phyloP scores from a whole-genome alignment of 2,797 vertebrate species.

The Coilia nasus region DNA sequence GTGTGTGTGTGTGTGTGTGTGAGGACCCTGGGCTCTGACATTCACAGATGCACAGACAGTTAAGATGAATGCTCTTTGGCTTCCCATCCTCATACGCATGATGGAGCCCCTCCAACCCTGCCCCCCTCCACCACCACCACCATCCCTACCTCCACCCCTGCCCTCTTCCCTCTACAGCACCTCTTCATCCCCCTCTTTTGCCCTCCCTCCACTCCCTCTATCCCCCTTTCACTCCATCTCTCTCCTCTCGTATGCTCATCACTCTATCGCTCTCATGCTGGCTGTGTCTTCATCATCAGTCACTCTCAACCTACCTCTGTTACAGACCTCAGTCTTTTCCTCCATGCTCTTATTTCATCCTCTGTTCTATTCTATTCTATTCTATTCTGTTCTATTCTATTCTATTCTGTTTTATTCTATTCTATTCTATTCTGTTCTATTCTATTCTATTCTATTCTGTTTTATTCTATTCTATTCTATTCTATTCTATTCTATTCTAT shows the following conservation, averaged over 20 bases:
- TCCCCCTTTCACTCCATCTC: neutral
- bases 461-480: too few species aligned
- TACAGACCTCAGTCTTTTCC: neutral
- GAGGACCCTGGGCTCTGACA: conserved; percentile 20
- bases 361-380: neutral
- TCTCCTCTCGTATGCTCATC: conserved; percentile 8
- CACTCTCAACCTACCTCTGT: neutral
- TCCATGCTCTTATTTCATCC: neutral
- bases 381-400: too few species aligned
- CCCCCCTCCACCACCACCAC: too few species aligned
- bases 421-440: too few species aligned
- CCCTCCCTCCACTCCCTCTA: neutral
- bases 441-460: too few species aligned
- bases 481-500: too few species aligned
- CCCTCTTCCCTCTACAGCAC: too few species aligned
- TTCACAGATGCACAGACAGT: conserved; percentile 19
- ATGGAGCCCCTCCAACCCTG: neutral
- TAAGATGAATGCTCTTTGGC: conserved; percentile 26
- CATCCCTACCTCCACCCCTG: too few species aligned
- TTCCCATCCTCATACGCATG: conserved; percentile 14
- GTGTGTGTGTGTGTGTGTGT: conserved; percentile 23
- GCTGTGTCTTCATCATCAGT: conserved; percentile 1
- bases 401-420: too few species aligned
- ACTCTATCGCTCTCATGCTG: conserved; percentile 2
- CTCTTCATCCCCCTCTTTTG: neutral